Evolutionary conservation across 2,888 invertebrate species (phyloP), one percentile per base, ranked within the genome.

Genomic region (Noctua fimbriata): DNA sequence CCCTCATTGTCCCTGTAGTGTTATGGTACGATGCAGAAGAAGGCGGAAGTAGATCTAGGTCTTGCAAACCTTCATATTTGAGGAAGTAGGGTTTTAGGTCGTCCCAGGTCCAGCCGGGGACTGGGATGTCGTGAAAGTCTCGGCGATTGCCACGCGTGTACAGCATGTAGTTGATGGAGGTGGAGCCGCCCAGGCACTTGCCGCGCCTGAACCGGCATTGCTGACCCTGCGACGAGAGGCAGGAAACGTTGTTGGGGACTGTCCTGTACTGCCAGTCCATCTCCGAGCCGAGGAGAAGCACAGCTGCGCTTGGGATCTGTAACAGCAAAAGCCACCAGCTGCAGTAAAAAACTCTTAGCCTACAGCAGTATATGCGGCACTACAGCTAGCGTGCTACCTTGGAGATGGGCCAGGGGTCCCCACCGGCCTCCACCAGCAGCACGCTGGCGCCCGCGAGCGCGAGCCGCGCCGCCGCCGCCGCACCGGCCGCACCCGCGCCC

Each of bases 401-500:
- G 7, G 93, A 87, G 7, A 92, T 14, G 0, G 84, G 10, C 58
- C 73, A 73, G 6, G 95, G 94, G 55, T 93, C 88, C 0, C 91
- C 93, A 0, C 95, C 95, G 0, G 95, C 95, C 84, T 95, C 95
- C 6, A 94, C 66, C 58, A 95, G 92, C 86, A 95, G 88, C 75
- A 94, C 94, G 21, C 76, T 28, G 28, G 72, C 67, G 0, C 93
- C 94, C 1, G 92, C 91, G 52, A 90, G 91, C n/a, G 94, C 92
- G 24, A 95, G 92, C 14, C 95, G 89, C 71, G 92, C 92, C 18
- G 94, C 95, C 83, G 76, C 92, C 76, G 91, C 93, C 44, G 91
- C 75, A 2, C 95, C 95, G 0, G 90, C 95, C 1, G 93, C 94
- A 32, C 97, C 97, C n/a, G 94, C 95, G 18, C 97, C 97, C 69